A percentile compares a stretch with the other conserved stretches of the same genome.
Evolutionary conservation across 92 coral and sea anemone species (phyloP).

Genomic region (Zoanthus sansibaricus): DNA sequence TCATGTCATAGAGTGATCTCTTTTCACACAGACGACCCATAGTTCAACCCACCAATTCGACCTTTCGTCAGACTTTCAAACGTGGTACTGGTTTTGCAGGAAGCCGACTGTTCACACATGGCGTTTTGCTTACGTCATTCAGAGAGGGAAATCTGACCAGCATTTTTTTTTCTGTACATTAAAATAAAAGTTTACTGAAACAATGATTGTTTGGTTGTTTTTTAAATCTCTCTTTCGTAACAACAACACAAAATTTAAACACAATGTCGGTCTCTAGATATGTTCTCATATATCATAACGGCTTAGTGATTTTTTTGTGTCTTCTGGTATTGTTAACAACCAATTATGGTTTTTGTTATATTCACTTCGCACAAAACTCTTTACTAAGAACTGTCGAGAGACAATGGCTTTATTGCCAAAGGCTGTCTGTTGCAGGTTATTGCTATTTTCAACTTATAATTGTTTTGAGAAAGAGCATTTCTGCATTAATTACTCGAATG

Average conservation of each 20-base stretch:
- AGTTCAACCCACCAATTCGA: slow-evolving; percentile 31
- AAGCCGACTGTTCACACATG: neutral
- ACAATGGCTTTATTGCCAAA: neutral
- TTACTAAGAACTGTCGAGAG: neutral
- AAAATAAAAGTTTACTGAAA: neutral
- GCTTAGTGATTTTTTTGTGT: neutral
- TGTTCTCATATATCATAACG: slow-evolving; percentile 4
- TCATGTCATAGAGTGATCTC: slow-evolving; percentile 41
- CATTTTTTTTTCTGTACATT: neutral
- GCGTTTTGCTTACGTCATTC: slow-evolving; percentile 13
- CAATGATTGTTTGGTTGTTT: neutral
- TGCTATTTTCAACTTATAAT: slow-evolving; percentile 13
- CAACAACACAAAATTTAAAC: slow-evolving; percentile 7
- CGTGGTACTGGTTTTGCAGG: slow-evolving; percentile 16
- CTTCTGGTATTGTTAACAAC: neutral
- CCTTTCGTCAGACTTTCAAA: slow-evolving; percentile 15
- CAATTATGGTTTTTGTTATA: neutral
- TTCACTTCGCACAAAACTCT: neutral
- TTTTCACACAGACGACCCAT: slow-evolving; percentile 23
- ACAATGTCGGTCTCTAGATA: neutral
- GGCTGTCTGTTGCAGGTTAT: slow-evolving; percentile 7
- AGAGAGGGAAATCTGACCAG: neutral
- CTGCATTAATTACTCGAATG: slow-evolving; percentile 18
- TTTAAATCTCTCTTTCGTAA: neutral
- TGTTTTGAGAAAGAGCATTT: slow-evolving; percentile 12